Base-by-base conservation (phyloP, 2,113 vertebrate genomes). In the Halichoeres trimaculatus region DNA sequence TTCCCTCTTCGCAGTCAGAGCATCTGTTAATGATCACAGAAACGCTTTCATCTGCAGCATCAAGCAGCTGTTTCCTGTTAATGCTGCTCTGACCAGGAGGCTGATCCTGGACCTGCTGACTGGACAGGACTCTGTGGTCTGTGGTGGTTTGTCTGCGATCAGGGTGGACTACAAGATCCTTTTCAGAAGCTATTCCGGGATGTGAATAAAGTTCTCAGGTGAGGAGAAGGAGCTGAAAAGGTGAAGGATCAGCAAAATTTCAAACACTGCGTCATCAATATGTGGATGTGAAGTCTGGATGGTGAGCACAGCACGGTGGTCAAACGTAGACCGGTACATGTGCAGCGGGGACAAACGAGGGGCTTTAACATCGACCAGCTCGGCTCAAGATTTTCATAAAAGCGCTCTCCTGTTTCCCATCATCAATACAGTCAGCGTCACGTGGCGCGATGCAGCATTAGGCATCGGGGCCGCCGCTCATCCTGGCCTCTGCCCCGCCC, bases 1-100 rank as follows among this genome's bases (percentile, higher is more conserved):
- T 50, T 35, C 52, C 40, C 24, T 8, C 62, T 16, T 19, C 1
- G 24, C 22, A 36, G 30, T 72, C 24, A 54, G 59, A 38, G 35
- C 76, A 87, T 90, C 81, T 88, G 86, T 75, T 64, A 78, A 58
- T 34, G 45, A 86, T 91, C 83, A 78, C 56, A 40, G 59, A 70
- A 80, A 62, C 14, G 83, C 72, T 80, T 82, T 70, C 65, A 77
- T 84, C 73, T 65, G 85, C 80, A 85, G 77, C 70, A 69, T 89
- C 70, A 70, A 12, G 0, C 86, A 83, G 85, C 69, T 80, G 82
- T 26, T 81, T 78, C 22, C 48, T 61, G 64, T 86, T 84, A 85
- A 17, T 1, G 34, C 9, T 14, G 36, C 74, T 56, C 50, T 52
- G 70, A 82, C 62, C 66, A 61, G 75, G 55, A 78, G 19, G 10